Base-by-base conservation (phyloP, 2,113 vertebrate genomes). In the Neolamprologus devosi region DNA sequence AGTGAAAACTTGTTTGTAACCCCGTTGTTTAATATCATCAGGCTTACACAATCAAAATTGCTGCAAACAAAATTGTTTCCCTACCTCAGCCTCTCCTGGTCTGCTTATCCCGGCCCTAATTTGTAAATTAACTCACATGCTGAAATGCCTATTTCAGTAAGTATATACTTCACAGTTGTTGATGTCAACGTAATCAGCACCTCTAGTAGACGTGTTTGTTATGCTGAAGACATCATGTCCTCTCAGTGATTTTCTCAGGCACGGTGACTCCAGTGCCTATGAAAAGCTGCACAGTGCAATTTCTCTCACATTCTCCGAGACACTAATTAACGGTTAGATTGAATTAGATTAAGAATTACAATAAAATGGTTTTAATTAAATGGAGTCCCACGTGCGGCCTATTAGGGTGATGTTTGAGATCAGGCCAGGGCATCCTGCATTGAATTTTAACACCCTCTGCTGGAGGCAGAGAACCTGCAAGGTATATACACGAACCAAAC, bases 311-410 rank as follows among this genome's bases (percentile, higher is more conserved):
- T 93, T 93, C 94, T 94, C 90, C 37, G 85, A 89, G 91, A 91
- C 86, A 80, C 91, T 96, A 96, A 96, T 96, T 96, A 96, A 96
- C 87, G 86, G 87, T 88, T 79, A 87, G 93, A 95, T 95, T 94
- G 91, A 95, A 95, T 96, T 94, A 95, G 93, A 95, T 94, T 90
- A 82, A 93, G 92, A 94, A 96, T 94, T 95, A 93, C 94, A 94
- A 93, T 92, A 84, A 94, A 79, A 95, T 89, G 87, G 86, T 93
- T 96, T 96, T 96, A 96, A 96, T 96, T 96, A 96, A 96, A 94
- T 92, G 6, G 84, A 85, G 88, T 95, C 94, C 93, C 94, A 91
- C 86, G 90, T 87, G 92, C 60, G 86, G 93, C 92, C 86, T 93
- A 88, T 92, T 94, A 89, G 89, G 88, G 78, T 85, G 91, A 35